These are phyloP conservation scores for Drosophila dunni DNA, from an alignment of 1,140 invertebrate genomes.

Conservation along the genomic window DNA sequence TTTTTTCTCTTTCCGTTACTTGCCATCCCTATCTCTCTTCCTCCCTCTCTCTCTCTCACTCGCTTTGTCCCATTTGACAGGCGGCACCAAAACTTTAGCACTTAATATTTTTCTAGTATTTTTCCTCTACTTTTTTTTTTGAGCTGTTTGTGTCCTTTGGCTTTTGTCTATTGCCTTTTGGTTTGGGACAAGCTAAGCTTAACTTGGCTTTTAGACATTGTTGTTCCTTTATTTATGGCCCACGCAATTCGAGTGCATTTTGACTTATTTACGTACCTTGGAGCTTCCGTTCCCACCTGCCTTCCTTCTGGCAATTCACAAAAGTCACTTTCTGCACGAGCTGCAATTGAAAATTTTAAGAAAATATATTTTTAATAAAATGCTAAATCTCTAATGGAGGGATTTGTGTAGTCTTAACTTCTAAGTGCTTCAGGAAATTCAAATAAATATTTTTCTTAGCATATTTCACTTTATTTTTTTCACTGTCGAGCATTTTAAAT, in stretches of 20 bases:
- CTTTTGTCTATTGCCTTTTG: conserved; percentile 1
- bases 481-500: no score
- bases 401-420: background rate
- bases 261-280: conserved; percentile 71
- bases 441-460: conserved; percentile 14
- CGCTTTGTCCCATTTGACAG: conserved; percentile 38
- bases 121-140: background rate
- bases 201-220: conserved; percentile 41
- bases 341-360: conserved; percentile 32
- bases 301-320: background rate
- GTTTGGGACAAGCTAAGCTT: conserved; percentile 34
- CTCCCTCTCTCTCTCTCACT: background rate
- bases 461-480: no score
- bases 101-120: conserved; percentile 49
- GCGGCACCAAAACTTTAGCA: conserved; percentile 68
- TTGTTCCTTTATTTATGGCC: conserved; percentile 66
- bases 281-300: conserved; percentile 42
- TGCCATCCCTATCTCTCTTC: background rate
- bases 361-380: conserved; percentile 42
- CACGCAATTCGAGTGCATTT: conserved; percentile 55
- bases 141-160: conserved; percentile 1
- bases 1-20: conserved; percentile 34
- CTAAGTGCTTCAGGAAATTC: background rate
- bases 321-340: background rate
- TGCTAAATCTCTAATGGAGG: conserved; percentile 14